phyloP scores from a whole-genome alignment of 2,888 invertebrate species.

The Nemotelus pantherinus region DNA sequence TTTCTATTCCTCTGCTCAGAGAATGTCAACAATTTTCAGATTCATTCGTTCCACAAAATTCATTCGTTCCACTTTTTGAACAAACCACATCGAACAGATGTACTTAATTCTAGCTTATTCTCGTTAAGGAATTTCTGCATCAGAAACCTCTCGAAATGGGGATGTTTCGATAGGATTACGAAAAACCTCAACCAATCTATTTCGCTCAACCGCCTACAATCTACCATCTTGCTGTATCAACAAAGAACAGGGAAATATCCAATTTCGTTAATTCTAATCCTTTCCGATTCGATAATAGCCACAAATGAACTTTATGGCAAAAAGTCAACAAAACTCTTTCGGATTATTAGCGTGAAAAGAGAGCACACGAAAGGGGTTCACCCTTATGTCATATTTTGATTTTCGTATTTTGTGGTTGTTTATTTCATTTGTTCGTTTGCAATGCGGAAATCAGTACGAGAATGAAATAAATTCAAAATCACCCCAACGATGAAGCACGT shows the following conservation, averaged over 20 bases:
- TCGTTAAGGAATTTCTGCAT: neutral
- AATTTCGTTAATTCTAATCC: slow-evolving; percentile 64
- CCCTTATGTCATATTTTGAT: slow-evolving; percentile 47
- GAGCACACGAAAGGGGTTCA: slow-evolving; percentile 41
- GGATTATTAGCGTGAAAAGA: slow-evolving; percentile 51
- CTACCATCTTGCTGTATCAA: neutral
- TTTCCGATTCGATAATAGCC: slow-evolving; percentile 63
- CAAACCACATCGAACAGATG: neutral
- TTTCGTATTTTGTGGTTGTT: neutral
- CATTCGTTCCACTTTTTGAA: too few relatives aligned
- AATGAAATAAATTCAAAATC: too few relatives aligned
- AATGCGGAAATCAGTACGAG: too few relatives aligned
- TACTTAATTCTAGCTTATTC: slow-evolving; percentile 7
- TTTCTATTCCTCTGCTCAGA: too few relatives aligned
- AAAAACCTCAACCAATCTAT: neutral
- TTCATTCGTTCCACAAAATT: too few relatives aligned
- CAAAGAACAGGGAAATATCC: slow-evolving; percentile 53
- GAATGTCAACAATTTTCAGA: too few relatives aligned
- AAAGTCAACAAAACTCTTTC: slow-evolving; percentile 54
- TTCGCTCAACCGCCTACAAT: slow-evolving; percentile 1
- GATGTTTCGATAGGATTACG: slow-evolving; percentile 26
- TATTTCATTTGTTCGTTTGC: too few relatives aligned
- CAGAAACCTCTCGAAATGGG: neutral
- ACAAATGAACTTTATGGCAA: slow-evolving; percentile 55
- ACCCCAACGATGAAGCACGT: too few relatives aligned